These are phyloP conservation scores for Coregonus suidteri DNA, from an alignment of 2,797 vertebrate genomes.

Conservation along the genomic window DNA sequence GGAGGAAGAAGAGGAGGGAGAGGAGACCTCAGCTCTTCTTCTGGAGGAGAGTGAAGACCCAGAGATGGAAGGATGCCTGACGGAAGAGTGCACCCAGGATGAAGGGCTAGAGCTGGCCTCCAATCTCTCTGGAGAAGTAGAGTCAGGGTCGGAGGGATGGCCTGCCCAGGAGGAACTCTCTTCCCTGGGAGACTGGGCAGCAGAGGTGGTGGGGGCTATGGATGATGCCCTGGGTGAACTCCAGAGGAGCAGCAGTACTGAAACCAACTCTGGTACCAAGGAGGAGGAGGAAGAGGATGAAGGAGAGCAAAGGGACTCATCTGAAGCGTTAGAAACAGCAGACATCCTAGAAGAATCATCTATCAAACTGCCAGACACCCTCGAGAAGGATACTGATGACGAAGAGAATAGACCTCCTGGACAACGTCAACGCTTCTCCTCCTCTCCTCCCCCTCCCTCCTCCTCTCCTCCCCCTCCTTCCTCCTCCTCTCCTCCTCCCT, in stretches of 20 bases:
- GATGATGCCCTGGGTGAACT: constrained; percentile 67
- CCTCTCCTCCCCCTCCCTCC: constrained; percentile 1
- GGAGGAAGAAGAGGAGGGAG: constrained; percentile 58
- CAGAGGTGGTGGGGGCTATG: constrained; percentile 66
- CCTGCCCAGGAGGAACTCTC: constrained; percentile 62
- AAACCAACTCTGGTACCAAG: neutral
- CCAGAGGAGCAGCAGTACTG: constrained; percentile 38
- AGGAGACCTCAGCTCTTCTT: constrained; percentile 19
- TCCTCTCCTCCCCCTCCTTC: constrained; percentile 26
- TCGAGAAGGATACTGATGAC: constrained; percentile 47
- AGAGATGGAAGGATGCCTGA: constrained; percentile 35
- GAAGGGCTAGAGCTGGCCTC: constrained; percentile 43
- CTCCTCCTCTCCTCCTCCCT: constrained; percentile 22
- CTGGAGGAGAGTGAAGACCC: constrained; percentile 36
- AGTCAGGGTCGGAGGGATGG: constrained; percentile 60
- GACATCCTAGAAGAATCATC: constrained; percentile 24
- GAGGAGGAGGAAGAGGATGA: constrained; percentile 13
- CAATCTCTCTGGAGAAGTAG: constrained; percentile 32
- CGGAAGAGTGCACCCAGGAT: constrained; percentile 49
- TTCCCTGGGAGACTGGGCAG: constrained; percentile 66
- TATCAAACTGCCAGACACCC: constrained; percentile 16
- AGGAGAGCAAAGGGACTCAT: constrained; percentile 25
- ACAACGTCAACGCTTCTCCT: constrained; percentile 8
- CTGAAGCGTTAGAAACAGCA: constrained; percentile 17
- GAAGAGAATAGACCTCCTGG: neutral